A percentile compares a stretch with the other conserved stretches of the same genome.
Evolutionary conservation across 2,888 invertebrate genomes (phyloP).

Genomic region (Spatulosminthurus flaviceps): DNA sequence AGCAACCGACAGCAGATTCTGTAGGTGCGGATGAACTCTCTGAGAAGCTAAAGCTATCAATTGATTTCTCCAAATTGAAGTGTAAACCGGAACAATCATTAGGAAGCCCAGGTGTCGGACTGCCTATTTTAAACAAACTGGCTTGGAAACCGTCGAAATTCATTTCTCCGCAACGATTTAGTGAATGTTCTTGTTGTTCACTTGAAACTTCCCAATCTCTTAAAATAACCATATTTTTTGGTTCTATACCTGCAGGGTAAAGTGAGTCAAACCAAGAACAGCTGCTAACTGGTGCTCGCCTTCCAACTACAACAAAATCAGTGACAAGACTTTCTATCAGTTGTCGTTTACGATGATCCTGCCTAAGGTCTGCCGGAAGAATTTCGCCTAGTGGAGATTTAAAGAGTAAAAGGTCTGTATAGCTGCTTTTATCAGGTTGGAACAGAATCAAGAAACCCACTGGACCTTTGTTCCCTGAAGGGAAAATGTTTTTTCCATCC

Average conservation of each 20-base stretch:
- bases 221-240: not conserved
- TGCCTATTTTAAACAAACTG: not conserved
- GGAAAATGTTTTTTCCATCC: not conserved
- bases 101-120: not conserved
- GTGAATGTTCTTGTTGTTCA: not conserved
- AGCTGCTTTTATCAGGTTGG: not conserved
- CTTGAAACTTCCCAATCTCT: not conserved
- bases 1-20: not conserved
- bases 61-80: not conserved
- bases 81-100: not conserved
- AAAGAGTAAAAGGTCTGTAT: not conserved
- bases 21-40: not conserved
- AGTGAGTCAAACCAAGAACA: not conserved
- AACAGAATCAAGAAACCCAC: not conserved
- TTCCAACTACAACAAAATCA: not conserved
- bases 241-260: not conserved
- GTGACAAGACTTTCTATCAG: not conserved
- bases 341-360: not conserved
- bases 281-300: not conserved
- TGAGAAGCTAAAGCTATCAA: not conserved
- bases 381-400: not conserved
- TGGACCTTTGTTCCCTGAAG: not conserved
- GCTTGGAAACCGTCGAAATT: not conserved
- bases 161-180: not conserved
- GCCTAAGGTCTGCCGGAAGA: not conserved